Conservation (phyloP, 2,888 invertebrate species). For the Mycalesis mineus region DNA sequence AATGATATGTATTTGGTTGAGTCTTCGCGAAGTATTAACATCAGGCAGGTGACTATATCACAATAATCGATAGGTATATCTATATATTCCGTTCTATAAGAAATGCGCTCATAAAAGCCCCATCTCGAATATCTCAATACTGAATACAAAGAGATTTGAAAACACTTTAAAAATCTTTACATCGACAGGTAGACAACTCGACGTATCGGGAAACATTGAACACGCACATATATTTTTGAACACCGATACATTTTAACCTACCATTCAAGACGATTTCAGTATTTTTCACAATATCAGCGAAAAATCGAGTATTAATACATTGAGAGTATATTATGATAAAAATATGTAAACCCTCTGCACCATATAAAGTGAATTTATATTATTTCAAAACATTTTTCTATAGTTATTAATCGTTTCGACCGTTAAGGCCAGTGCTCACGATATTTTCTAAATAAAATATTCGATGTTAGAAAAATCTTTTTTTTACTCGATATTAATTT, state of each 20-base stretch:
- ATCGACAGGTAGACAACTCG: neutral
- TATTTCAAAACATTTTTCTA: no score
- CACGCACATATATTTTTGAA: slow-evolving; percentile 17
- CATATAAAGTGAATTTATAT: neutral
- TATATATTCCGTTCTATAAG: slow-evolving; percentile 25
- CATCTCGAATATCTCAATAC: slow-evolving; percentile 10
- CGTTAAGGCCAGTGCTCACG: no score
- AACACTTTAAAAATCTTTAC: slow-evolving; percentile 15
- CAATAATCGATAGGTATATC: slow-evolving; percentile 28
- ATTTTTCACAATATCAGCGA: slow-evolving; percentile 26
- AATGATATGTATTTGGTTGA: slow-evolving; percentile 36
- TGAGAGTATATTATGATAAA: neutral
- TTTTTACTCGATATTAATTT: no score
- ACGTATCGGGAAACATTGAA: slow-evolving; percentile 14
- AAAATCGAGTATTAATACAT: slow-evolving; percentile 4
- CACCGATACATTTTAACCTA: slow-evolving; percentile 24
- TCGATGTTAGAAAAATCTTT: no score
- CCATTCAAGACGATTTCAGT: slow-evolving; percentile 12
- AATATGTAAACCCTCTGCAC: neutral
- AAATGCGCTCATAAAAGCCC: slow-evolving; percentile 29
- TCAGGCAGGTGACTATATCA: slow-evolving; percentile 35
- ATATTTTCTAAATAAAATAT: no score
- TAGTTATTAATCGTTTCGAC: no score
- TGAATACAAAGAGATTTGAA: slow-evolving; percentile 18
- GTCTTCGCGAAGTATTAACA: slow-evolving; percentile 33